Evolutionary conservation across 2,888 invertebrate species (phyloP).

Genomic region (Acrocyrtus sp.): DNA sequence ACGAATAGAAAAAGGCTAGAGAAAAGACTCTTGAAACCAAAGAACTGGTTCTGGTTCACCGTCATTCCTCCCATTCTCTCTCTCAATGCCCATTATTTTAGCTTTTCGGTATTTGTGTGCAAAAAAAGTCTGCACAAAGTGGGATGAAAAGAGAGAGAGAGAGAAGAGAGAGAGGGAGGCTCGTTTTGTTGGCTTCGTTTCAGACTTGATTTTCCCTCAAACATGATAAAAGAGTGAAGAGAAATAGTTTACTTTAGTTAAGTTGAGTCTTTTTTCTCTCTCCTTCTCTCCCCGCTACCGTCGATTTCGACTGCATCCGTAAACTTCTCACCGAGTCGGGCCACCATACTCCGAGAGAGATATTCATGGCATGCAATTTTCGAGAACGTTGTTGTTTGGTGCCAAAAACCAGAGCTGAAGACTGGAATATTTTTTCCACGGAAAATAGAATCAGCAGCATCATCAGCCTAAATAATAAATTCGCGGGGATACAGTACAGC

Average conservation of each 20-base stretch:
- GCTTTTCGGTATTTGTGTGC: background rate
- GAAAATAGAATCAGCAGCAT: too few species aligned
- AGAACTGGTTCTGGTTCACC: background rate
- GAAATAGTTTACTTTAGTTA: slow-evolving; percentile 35
- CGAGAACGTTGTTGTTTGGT: slow-evolving; percentile 16
- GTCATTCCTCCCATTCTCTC: background rate
- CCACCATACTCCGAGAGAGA: background rate
- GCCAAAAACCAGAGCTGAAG: slow-evolving; percentile 37
- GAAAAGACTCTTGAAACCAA: background rate
- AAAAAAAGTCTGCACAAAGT: slow-evolving; percentile 3
- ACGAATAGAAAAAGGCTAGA: background rate
- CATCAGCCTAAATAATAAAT: too few species aligned
- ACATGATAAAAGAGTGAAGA: slow-evolving; percentile 21
- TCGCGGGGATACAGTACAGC: too few species aligned
- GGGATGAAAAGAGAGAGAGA: background rate
- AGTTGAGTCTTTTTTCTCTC: slow-evolving; percentile 31
- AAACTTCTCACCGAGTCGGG: background rate
- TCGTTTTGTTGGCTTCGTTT: slow-evolving; percentile 49
- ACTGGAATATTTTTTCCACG: too few species aligned
- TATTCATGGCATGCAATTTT: slow-evolving; percentile 29
- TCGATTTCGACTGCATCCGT: background rate
- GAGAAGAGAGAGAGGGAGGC: slow-evolving; percentile 28
- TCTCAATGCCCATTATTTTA: slow-evolving; percentile 4
- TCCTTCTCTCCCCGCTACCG: slow-evolving; percentile 5
- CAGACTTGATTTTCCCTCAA: slow-evolving; percentile 48